These are phyloP conservation scores for Epinotia bilunana DNA, from an alignment of 2,888 invertebrate genomes.

Conservation along the genomic window DNA sequence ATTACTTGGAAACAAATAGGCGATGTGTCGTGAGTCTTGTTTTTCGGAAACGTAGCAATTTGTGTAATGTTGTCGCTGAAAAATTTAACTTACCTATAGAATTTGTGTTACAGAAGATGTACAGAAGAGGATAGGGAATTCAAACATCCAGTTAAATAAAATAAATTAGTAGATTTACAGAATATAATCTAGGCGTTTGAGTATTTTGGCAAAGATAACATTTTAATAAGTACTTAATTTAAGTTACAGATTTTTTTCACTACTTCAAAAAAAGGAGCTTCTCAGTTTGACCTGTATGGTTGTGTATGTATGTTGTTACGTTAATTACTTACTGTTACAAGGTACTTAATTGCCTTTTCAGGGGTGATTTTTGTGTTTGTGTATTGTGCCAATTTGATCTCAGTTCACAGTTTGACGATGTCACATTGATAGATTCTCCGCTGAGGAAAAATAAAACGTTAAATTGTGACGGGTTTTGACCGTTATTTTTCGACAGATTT, in stretches of 20 bases:
- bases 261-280: too few species aligned
- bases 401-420: too few species aligned
- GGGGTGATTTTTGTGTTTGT: too few species aligned
- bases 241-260: background rate
- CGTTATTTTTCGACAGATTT: too few species aligned
- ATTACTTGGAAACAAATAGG: constrained; percentile 38
- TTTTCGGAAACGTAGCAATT: constrained; percentile 18
- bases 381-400: too few species aligned
- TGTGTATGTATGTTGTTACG: too few species aligned
- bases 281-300: too few species aligned
- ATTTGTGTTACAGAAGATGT: background rate
- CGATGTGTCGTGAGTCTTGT: constrained; percentile 9
- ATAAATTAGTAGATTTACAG: background rate
- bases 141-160: background rate
- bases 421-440: too few species aligned
- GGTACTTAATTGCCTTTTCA: too few species aligned
- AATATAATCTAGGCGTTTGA: background rate
- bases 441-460: too few species aligned
- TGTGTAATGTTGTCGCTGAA: background rate
- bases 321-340: too few species aligned
- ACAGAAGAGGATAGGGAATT: background rate
- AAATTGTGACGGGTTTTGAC: too few species aligned
- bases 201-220: background rate
- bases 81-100: background rate
- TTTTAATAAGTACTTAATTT: background rate